Conservation (phyloP, 53 echinoderm and acorn worm genomes). For the Actinopyga echinites region DNA sequence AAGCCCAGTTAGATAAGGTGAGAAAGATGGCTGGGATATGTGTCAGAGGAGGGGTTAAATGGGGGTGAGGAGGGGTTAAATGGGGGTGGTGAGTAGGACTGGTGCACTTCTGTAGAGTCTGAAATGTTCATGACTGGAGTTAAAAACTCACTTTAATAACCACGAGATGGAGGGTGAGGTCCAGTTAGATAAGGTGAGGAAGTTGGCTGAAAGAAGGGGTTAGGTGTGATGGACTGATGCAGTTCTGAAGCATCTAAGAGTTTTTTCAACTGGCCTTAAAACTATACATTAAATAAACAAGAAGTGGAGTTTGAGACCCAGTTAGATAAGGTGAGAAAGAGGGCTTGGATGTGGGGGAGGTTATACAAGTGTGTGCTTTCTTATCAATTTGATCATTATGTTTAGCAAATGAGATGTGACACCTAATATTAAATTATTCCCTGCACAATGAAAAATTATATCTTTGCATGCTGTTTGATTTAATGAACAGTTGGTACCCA, state of each 20-base stretch:
- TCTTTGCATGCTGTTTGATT: no score
- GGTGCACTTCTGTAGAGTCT: slow-evolving; percentile 60
- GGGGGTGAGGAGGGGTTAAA: not conserved
- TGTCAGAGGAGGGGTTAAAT: not conserved
- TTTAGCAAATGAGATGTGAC: not conserved
- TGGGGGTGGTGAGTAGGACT: no score
- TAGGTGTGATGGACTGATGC: slow-evolving; percentile 34
- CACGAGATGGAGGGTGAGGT: slow-evolving; percentile 73
- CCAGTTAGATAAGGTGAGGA: slow-evolving; percentile 74
- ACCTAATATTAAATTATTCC: not conserved
- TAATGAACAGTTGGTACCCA: no score
- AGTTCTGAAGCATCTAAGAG: slow-evolving; percentile 70
- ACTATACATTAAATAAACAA: slow-evolving; percentile 75
- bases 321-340: slow-evolving; percentile 69
- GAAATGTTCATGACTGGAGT: slow-evolving; percentile 86
- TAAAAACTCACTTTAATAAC: slow-evolving; percentile 83
- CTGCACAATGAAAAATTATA: no score
- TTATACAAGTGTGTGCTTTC: not conserved
- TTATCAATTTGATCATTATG: not conserved
- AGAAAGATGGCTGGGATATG: not conserved
- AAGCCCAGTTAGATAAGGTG: slow-evolving; percentile 80
- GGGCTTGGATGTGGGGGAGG: not conserved
- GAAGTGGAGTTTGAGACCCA: slow-evolving; percentile 75
- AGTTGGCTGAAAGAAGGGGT: not conserved
- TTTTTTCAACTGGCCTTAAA: slow-evolving; percentile 92